Evolutionary conservation across 2,113 vertebrate genomes (phyloP), one percentile per base, ranked within the genome.

Genomic region (Numida meleagris): DNA sequence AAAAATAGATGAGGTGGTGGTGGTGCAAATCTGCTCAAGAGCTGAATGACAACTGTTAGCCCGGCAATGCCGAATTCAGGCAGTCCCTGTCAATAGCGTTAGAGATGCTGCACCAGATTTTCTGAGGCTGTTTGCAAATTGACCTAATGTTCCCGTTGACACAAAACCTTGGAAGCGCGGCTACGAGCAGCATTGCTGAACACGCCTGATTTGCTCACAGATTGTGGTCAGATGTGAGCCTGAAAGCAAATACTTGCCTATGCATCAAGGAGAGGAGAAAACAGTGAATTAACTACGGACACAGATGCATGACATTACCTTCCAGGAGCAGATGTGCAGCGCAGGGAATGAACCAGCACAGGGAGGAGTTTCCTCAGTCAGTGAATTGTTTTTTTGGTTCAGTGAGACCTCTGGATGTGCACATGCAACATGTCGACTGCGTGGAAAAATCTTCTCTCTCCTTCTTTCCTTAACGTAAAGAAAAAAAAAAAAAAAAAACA

Each of bases 1-100:
- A 57, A 79, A 77, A 51, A 43, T 55, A 94, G 80, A 63, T 8
- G 92, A 70, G 90, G 1, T 57, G 83, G 51, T 57, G 83, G 51
- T 31, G 51, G 51, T 73, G 89, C 1, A 79, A 89, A 61, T 10
- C 53, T 29, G 71, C 83, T 25, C 65, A 6, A 14, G 13, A 81
- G 83, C 86, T 51, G 73, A 59, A 2, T 45, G 92, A 90, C 93
- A 91, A 40, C 79, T 75, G 91, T 90, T 80, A 96, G 89, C 89
- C 78, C 0, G 27, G 74, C 14, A 7, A 14, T 13, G 74, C 74
- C 3, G 4, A 45, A 36, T 17, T 12, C 2, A 6, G 68, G 66
- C 78, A 48, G 50, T 57, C 12, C 82, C 86, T 55, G 63, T 55
- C 72, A 42, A 10, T 40, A 93, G 76, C 65, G 2, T 7, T 16